phyloP scores from a whole-genome alignment of 2,888 invertebrate species.

The Phyllotreta striolata region DNA sequence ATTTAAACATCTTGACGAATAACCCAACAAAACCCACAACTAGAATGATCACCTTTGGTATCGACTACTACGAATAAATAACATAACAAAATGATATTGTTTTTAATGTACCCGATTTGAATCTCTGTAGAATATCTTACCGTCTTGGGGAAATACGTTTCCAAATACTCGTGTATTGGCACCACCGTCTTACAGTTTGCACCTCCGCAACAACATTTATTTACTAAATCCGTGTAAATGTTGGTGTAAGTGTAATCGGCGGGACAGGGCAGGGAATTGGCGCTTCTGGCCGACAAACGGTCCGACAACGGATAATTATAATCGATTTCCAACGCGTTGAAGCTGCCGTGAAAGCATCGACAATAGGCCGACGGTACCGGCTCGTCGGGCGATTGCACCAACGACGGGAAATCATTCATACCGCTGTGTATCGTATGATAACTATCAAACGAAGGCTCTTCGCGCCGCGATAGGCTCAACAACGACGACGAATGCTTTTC shows the following conservation, averaged over 20 bases:
- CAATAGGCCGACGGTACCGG: not conserved
- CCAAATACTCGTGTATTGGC: slow-evolving; percentile 60
- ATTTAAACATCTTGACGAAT: not conserved
- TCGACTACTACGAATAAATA: slow-evolving; percentile 5
- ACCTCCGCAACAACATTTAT: slow-evolving; percentile 55
- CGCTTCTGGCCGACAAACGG: slow-evolving; percentile 31
- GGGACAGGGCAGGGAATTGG: slow-evolving; percentile 29
- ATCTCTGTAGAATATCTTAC: slow-evolving; percentile 50
- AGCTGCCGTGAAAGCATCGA: slow-evolving; percentile 33
- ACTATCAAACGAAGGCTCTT: slow-evolving; percentile 46
- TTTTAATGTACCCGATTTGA: slow-evolving; percentile 29
- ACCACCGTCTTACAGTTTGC: slow-evolving; percentile 53
- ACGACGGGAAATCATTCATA: slow-evolving; percentile 37
- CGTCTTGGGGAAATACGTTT: slow-evolving; percentile 59
- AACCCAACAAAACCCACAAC: not conserved
- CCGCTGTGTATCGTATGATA: slow-evolving; percentile 61
- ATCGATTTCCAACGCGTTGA: slow-evolving; percentile 31
- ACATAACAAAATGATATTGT: slow-evolving; percentile 25
- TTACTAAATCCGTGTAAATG: slow-evolving; percentile 41
- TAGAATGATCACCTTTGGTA: slow-evolving; percentile 27
- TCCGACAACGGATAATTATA: slow-evolving; percentile 21
- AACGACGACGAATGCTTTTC: slow-evolving; percentile 60
- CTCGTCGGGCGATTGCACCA: slow-evolving; percentile 21
- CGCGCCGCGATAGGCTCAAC: slow-evolving; percentile 53
- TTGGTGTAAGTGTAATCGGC: slow-evolving; percentile 29